Evolutionary conservation across 2,888 invertebrate species (phyloP), one percentile per base, ranked within the genome.

Genomic region (Lithophane semibrunnea): DNA sequence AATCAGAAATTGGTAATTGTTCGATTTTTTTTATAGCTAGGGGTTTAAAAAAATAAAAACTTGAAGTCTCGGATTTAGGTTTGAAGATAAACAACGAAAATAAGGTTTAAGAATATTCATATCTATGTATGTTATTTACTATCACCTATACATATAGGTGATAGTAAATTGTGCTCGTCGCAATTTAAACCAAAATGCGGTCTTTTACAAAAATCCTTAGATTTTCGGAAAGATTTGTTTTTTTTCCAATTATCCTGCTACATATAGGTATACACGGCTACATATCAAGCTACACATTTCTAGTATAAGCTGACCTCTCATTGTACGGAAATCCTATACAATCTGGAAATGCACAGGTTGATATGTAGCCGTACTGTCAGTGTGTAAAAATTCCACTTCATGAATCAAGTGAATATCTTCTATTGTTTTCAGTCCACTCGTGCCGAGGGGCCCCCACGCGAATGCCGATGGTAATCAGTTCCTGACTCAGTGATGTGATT

Each of bases 401-500:
- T 69, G 44, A 44, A 60, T 75, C 3, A 37, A 67, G 9, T 60
- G 52, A 56, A 68, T 73, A 69, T 49, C 42, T 9, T 49, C 29
- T 13, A 71, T n/a, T 67, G 60, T 47, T 67, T 82, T 47, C 69
- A 83, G 72, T 78, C 72, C 61, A 78, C 68, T 86, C 12, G 37
- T 24, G 66, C 72, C 65, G 72, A 82, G 75, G 63, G 68, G 8
- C 73, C 18, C 82, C 79, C 77, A 84, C 87, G 73, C 73, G 13
- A 60, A 61, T 67, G 63, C 29, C 65, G 44, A 86, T 84, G 82
- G 63, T 75, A 82, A 88, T 86, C 73, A 66, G 75, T 29, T 24
- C 37, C 18, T n/a, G 61, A 64, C 67, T 52, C 21, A n/a, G 16
- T 79, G 74, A 77, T 77, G 76, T 77, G 79, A 88, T 87, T 87